Evolutionary conservation across 2,113 vertebrate genomes (phyloP).

Genomic region (Xenopus laevis): DNA sequence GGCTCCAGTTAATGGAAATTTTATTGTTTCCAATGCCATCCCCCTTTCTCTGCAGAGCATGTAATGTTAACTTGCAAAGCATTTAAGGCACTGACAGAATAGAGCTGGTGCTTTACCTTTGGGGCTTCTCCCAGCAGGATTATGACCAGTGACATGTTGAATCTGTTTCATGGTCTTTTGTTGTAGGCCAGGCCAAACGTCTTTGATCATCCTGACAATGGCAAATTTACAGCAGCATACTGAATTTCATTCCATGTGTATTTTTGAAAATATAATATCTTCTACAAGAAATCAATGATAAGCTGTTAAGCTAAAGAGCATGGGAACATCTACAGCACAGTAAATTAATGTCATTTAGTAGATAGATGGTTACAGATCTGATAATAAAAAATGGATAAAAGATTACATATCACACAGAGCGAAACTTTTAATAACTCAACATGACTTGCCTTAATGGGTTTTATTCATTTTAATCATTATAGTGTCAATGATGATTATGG

Average conservation of each 20-base stretch:
- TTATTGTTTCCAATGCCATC: conserved; percentile 74
- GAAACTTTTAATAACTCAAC: conserved; percentile 94
- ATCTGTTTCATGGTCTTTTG: conserved; percentile 53
- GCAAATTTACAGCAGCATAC: conserved; percentile 71
- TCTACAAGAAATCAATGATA: conserved; percentile 79
- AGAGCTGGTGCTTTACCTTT: conserved; percentile 67
- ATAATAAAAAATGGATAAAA: conserved; percentile 93
- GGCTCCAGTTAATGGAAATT: conserved; percentile 97
- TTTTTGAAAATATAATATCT: conserved; percentile 81
- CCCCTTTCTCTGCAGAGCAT: conserved; percentile 72
- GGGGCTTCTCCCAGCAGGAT: conserved; percentile 55
- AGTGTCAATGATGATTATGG: conserved; percentile 99
- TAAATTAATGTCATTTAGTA: conserved; percentile 83
- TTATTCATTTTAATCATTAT: conserved; percentile 99
- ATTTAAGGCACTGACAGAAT: conserved; percentile 78
- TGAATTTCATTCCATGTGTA: conserved; percentile 69
- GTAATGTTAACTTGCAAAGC: conserved; percentile 84
- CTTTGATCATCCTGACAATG: conserved; percentile 76
- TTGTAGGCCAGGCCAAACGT: conserved; percentile 57
- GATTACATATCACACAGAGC: conserved; percentile 77
- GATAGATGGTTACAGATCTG: conserved; percentile 89
- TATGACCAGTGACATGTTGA: conserved; percentile 56
- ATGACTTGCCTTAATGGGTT: conserved; percentile 98
- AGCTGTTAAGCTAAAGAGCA: conserved; percentile 84
- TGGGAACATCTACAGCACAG: conserved; percentile 79